phyloP scores from a whole-genome alignment of 2,113 vertebrate species.

The Bubo bubo region DNA sequence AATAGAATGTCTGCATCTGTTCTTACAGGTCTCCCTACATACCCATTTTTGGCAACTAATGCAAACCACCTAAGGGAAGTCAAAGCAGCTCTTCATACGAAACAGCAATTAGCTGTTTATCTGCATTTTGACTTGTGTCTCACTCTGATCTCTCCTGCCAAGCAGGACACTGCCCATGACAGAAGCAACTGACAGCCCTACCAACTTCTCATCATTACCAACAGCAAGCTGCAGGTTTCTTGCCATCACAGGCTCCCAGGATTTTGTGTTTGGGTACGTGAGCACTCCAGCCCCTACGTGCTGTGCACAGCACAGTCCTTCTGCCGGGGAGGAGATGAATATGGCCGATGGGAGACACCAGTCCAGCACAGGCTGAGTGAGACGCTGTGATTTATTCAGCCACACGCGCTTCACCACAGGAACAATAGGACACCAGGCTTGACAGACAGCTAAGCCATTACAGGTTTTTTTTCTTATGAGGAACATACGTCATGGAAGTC shows the following conservation, averaged over 20 bases:
- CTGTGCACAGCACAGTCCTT: not conserved
- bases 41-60: not conserved
- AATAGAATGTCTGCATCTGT: fast-evolving
- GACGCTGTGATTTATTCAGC: not conserved
- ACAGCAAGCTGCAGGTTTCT: not conserved
- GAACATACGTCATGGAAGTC: not conserved
- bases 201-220: not conserved
- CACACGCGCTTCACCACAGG: fast-evolving
- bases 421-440: not conserved
- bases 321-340: not conserved
- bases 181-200: not conserved
- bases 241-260: not conserved
- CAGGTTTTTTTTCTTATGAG: not conserved
- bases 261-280: fast-evolving
- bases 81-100: not conserved
- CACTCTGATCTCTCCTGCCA: not conserved
- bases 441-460: not conserved
- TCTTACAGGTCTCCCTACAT: fast-evolving
- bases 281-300: not conserved
- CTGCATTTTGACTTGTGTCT: not conserved
- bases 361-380: not conserved
- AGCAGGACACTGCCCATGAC: not conserved
- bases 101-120: not conserved
- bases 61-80: not conserved
- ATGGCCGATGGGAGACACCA: not conserved